A percentile compares a stretch with the other conserved stretches of the same genome.
These are phyloP conservation scores for Chlamydotis undulata DNA, from an alignment of 2,113 vertebrate genomes.

Conservation along the genomic window DNA sequence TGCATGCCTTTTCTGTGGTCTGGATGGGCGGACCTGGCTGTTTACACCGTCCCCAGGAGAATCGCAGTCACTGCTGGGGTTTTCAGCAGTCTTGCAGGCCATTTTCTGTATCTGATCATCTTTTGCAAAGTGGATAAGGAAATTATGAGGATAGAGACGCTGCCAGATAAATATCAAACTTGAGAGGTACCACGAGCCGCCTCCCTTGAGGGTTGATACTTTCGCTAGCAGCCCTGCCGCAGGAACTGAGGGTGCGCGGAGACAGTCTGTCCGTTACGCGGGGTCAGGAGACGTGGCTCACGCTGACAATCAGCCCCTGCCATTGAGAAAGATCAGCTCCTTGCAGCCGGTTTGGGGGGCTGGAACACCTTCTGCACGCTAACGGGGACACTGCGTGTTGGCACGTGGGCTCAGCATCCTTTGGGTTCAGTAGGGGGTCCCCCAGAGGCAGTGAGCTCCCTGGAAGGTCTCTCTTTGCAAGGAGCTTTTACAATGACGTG, in stretches of 20 bases:
- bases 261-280: rapidly evolving
- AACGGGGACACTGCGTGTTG: background rate
- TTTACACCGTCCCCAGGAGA: background rate
- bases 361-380: background rate
- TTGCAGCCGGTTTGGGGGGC: background rate
- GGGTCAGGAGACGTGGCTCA: background rate
- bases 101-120: background rate
- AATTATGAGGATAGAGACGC: background rate
- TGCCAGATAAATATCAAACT: background rate
- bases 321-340: background rate
- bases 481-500: background rate
- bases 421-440: background rate
- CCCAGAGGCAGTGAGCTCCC: background rate
- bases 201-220: background rate
- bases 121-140: background rate
- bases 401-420: background rate
- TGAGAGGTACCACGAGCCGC: background rate
- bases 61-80: background rate
- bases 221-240: background rate
- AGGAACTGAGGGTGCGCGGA: no score
- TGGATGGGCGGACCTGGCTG: no score
- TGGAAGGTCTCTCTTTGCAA: background rate
- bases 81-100: background rate
- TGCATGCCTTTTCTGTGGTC: no score
- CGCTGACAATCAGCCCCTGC: background rate